Evolutionary conservation across 2,797 vertebrate species (phyloP).

Genomic region (Chaetophractus vellerosus): DNA sequence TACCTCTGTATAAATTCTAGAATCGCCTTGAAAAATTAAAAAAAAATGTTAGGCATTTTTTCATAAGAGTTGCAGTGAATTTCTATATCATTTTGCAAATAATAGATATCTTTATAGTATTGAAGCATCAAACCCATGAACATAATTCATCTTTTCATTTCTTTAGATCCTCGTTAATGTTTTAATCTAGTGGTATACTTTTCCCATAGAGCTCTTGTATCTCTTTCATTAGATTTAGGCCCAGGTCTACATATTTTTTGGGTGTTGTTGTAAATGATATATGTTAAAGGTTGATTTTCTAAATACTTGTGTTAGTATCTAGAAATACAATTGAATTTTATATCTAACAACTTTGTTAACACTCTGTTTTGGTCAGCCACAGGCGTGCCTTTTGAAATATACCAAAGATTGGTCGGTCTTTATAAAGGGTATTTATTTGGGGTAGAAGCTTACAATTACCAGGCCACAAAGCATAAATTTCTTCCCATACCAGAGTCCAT

Average conservation of each 20-base stretch:
- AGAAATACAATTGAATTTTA: neutral
- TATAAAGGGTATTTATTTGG: too few species aligned
- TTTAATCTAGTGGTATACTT: too few species aligned
- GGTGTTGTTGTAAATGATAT: neutral
- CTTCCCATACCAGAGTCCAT: too few species aligned
- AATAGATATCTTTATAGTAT: neutral
- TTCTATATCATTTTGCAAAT: conserved; percentile 29
- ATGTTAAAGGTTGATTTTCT: conserved; percentile 3
- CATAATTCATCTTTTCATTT: neutral
- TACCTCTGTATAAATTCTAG: neutral
- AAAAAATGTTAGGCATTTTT: neutral
- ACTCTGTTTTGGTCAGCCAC: too few species aligned
- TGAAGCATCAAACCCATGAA: neutral
- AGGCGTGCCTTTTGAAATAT: too few species aligned
- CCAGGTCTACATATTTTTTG: neutral
- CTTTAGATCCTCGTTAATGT: neutral
- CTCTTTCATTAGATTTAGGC: conserved; percentile 10
- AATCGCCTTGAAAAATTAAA: neutral
- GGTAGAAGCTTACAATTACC: too few species aligned
- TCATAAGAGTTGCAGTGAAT: neutral
- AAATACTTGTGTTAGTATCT: neutral
- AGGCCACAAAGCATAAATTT: too few species aligned
- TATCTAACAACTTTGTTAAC: neutral
- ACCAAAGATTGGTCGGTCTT: too few species aligned
- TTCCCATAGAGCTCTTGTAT: neutral